Base-by-base conservation (phyloP, 2,113 vertebrate genomes). In the Catharus bicknelli region DNA sequence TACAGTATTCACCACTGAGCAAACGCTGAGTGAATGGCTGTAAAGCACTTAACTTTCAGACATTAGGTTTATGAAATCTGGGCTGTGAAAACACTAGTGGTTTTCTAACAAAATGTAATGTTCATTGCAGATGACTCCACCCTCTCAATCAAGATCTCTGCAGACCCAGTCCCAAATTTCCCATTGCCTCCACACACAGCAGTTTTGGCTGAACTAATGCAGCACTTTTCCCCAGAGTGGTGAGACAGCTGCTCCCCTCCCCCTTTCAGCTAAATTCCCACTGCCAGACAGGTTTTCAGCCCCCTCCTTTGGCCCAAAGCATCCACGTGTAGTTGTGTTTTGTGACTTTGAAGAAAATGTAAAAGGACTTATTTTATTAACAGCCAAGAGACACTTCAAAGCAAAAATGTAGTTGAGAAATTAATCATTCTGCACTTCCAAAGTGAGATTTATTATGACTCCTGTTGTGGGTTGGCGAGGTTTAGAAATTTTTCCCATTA, bases 401-500 rank as follows among this genome's bases (percentile, higher is more conserved):
- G 95, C 40, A 93, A 97, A 96, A 95, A 92, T 62, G 85, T 62
- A 50, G 51, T 67, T 90, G 82, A 96, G 90, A 94, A 97, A 94
- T 88, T 87, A 95, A 96, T 95, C 84, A 95, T 95, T 90, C 81
- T 84, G 68, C 94, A 83, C 78, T 68, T 90, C 81, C 68, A 82
- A 93, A 74, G 67, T 85, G 64, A 59, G 45, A 93, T 95, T 87
- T 89, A 58, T 93, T 86, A 80, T 74, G 72, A 79, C 43, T 92
- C 36, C 10, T 10, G n/a, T n/a, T n/a, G n/a, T n/a, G n/a, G n/a
- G n/a, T n/a, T n/a, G n/a, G n/a, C n/a, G n/a, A n/a, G n/a, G n/a
- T n/a, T n/a, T n/a, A n/a, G n/a, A n/a, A n/a, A n/a, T n/a, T n/a
- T n/a, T n/a, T n/a, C n/a, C n/a, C n/a, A n/a, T n/a, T n/a, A n/a